Evolutionary conservation across 2,797 vertebrate genomes (phyloP).

Genomic region (Gila robusta): DNA sequence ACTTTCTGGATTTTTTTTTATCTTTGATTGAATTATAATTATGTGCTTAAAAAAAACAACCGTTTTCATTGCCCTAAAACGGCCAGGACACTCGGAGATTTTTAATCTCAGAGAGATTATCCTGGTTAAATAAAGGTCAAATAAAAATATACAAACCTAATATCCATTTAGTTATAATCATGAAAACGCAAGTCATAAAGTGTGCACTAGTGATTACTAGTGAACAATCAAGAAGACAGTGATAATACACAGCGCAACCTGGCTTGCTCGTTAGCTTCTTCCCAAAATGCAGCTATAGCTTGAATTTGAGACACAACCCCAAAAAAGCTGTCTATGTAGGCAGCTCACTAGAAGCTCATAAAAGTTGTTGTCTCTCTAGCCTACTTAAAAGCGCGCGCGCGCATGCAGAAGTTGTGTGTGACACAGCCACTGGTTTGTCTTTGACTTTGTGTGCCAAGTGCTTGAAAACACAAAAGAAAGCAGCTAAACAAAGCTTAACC

Average conservation of each 20-base stretch:
- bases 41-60: too few relatives aligned
- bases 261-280: neutral
- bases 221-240: neutral
- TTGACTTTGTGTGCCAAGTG: constrained; percentile 39
- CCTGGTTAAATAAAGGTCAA: too few relatives aligned
- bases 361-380: too few relatives aligned
- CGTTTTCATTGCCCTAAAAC: too few relatives aligned
- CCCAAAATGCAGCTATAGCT: neutral
- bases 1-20: neutral
- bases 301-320: neutral
- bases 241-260: too few relatives aligned
- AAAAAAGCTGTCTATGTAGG: neutral
- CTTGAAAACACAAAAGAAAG: constrained; percentile 41
- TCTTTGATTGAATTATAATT: neutral
- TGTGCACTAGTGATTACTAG: neutral
- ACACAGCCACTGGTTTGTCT: constrained; percentile 1
- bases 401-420: neutral
- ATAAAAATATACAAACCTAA: too few relatives aligned
- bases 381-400: neutral
- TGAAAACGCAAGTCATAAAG: neutral
- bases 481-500: constrained; percentile 70
- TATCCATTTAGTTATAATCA: too few relatives aligned
- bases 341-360: neutral
- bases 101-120: too few relatives aligned
- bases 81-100: too few relatives aligned